Evolutionary conservation across 2,888 invertebrate genomes (phyloP).

Genomic region (Cheilosia soror): DNA sequence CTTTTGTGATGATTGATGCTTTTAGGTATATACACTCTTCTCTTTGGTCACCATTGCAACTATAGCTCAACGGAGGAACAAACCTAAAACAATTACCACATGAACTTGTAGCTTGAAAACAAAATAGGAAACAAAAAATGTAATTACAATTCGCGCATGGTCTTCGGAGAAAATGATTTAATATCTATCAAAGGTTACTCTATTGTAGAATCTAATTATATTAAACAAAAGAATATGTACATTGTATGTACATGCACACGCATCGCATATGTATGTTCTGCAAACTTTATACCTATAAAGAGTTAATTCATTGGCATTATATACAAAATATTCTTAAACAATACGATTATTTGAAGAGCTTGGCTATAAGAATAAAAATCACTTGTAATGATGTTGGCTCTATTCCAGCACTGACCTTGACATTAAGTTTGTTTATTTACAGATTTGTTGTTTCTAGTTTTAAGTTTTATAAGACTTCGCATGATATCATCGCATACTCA

Average conservation of each 20-base stretch:
- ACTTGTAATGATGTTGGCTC: no score
- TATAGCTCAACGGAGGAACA: constrained; percentile 23
- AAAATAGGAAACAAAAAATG: constrained; percentile 6
- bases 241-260: no score
- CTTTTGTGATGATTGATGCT: constrained; percentile 10
- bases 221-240: not conserved
- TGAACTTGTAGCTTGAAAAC: constrained; percentile 6
- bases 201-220: constrained; percentile 22
- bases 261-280: not conserved
- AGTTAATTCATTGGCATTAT: no score
- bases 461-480: no score
- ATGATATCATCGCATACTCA: no score
- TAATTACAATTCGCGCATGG: constrained; percentile 40
- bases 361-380: no score
- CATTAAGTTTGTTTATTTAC: no score
- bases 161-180: constrained; percentile 57
- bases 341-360: no score
- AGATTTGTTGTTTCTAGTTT: no score
- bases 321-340: no score
- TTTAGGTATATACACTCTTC: no score
- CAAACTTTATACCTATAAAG: not conserved
- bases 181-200: constrained; percentile 30
- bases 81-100: constrained; percentile 11
- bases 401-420: no score
- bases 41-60: not conserved